Conservation (phyloP, 2,888 invertebrate genomes). For the Lysandra coridon region DNA sequence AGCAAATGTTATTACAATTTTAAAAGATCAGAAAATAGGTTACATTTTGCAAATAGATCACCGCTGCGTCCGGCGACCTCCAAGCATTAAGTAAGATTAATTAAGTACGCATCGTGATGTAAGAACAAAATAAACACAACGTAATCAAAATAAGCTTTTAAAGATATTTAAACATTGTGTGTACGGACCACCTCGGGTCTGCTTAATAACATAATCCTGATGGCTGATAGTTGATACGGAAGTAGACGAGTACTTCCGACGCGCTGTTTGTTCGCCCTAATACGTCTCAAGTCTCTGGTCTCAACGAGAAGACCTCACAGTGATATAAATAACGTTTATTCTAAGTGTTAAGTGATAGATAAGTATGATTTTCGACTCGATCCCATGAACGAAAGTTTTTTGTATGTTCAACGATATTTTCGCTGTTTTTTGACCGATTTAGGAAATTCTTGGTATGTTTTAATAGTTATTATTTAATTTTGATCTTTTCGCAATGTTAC, state of each 20-base stretch:
- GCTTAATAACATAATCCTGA: conserved; percentile 71
- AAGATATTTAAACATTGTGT: conserved; percentile 21
- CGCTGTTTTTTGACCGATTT: too few relatives aligned
- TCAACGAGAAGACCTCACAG: conserved; percentile 33
- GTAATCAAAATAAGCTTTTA: conserved; percentile 25
- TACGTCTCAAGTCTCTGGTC: not conserved
- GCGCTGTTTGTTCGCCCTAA: conserved; percentile 41
- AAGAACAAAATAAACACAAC: conserved; percentile 14
- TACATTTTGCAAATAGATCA: not conserved
- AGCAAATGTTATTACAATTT: not conserved
- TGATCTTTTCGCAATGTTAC: too few relatives aligned
- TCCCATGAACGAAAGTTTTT: not conserved
- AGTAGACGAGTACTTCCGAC: conserved; percentile 64
- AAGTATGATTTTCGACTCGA: conserved; percentile 10
- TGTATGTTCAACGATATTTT: not conserved
- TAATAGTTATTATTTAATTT: too few relatives aligned
- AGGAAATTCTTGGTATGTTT: too few relatives aligned
- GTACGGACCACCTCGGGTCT: conserved; percentile 63
- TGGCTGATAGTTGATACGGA: conserved; percentile 57
- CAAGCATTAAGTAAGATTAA: conserved; percentile 11
- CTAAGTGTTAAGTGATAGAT: not conserved
- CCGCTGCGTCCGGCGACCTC: not conserved
- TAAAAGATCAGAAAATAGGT: not conserved
- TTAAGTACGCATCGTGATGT: not conserved
- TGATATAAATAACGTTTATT: conserved; percentile 21